These are phyloP conservation scores for Stictocephala bisonia DNA, from an alignment of 2,888 invertebrate genomes.

Conservation along the genomic window DNA sequence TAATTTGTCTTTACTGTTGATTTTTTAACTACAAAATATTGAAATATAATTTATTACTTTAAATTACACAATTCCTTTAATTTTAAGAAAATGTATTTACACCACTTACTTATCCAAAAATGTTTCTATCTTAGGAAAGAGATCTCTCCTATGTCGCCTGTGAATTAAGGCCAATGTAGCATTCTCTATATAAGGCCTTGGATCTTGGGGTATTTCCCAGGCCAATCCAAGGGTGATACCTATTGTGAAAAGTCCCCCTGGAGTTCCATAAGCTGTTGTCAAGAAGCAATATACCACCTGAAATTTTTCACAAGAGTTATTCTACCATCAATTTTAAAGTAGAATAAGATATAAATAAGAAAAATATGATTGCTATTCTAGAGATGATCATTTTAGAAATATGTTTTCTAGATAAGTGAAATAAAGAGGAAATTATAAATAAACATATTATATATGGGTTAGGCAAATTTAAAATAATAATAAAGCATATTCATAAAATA, in stretches of 20 bases:
- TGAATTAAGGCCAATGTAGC: conserved; percentile 14
- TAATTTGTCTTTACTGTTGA: no score
- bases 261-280: conserved; percentile 52
- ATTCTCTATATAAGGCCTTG: conserved; percentile 14
- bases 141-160: conserved; percentile 50
- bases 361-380: neutral
- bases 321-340: no score
- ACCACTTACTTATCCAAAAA: conserved; percentile 49
- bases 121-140: conserved; percentile 49
- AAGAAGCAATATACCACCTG: conserved; percentile 57
- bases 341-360: neutral
- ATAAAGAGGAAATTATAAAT: no score
- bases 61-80: no score
- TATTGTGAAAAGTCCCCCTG: conserved; percentile 54
- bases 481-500: no score
- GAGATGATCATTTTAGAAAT: neutral
- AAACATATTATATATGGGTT: no score
- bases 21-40: no score
- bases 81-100: neutral
- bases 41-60: no score
- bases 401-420: no score
- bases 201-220: conserved; percentile 55
- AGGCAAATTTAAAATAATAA: no score
- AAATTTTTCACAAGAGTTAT: no score
- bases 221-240: conserved; percentile 55